Conservation (phyloP, 2,113 vertebrate species). For the Hepsetus odoe region DNA sequence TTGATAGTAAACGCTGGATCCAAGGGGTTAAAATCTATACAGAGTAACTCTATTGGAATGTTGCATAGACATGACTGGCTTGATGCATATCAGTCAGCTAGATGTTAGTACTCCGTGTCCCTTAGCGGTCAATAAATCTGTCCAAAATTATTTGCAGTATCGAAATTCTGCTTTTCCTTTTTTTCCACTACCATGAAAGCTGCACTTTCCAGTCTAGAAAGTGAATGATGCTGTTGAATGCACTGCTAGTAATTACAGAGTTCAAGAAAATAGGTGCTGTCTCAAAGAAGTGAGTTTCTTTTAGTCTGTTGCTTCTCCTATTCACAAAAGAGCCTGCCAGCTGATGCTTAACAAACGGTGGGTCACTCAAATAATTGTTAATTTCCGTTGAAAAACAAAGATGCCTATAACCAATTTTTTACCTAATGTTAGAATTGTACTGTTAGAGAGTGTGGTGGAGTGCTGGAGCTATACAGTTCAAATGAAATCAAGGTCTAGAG, state of each 20-base stretch:
- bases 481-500: neutral
- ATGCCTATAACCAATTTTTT: slow-evolving; percentile 4
- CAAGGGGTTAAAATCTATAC: no score
- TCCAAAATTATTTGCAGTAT: slow-evolving; percentile 40
- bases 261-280: slow-evolving; percentile 68
- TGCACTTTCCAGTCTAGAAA: slow-evolving; percentile 72
- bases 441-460: neutral
- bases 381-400: slow-evolving; percentile 10
- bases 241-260: slow-evolving; percentile 76
- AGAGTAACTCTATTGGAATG: neutral
- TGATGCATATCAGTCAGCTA: neutral
- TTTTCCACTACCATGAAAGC: slow-evolving; percentile 65
- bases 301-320: slow-evolving; percentile 67
- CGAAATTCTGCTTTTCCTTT: no score
- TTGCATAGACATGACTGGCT: neutral
- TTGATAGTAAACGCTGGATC: no score
- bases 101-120: neutral
- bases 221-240: slow-evolving; percentile 75
- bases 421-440: neutral
- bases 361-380: neutral
- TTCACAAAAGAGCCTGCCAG: slow-evolving; percentile 29
- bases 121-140: no score
- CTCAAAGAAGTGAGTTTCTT: slow-evolving; percentile 65
- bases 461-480: neutral
- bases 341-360: slow-evolving; percentile 13